A percentile compares a stretch with the other conserved stretches of the same genome.
Evolutionary conservation across 2,888 invertebrate species (phyloP).

Genomic region (Trypoxylon attenuatum): DNA sequence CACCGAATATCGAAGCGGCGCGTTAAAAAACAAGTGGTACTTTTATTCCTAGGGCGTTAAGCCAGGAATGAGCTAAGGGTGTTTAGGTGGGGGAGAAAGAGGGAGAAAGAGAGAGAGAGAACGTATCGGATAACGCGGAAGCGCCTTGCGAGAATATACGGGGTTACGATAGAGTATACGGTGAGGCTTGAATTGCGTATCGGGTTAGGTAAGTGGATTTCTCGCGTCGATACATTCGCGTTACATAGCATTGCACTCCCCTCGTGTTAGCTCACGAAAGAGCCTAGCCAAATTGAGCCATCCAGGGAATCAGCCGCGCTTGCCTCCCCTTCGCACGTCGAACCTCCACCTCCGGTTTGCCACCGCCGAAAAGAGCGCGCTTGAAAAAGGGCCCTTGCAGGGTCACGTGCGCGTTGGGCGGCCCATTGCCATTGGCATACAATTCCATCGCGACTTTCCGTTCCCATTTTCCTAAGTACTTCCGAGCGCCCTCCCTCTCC

Average conservation of each 20-base stretch:
- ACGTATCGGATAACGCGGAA: conserved; percentile 33
- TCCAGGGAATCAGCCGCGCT: conserved; percentile 38
- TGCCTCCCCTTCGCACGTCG: conserved; percentile 1
- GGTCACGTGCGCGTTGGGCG: conserved; percentile 13
- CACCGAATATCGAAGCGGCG: background rate
- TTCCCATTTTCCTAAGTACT: conserved; percentile 15
- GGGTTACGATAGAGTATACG: conserved; percentile 23
- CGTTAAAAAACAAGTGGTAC: background rate
- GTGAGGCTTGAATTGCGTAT: conserved; percentile 46
- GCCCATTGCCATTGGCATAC: background rate
- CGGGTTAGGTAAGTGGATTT: conserved; percentile 65
- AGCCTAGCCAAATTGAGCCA: conserved; percentile 65
- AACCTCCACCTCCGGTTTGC: too few relatives aligned
- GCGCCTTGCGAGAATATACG: conserved; percentile 27
- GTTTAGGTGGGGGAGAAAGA: background rate
- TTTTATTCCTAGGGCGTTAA: background rate
- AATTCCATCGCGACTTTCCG: conserved; percentile 8
- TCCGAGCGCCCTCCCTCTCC: too few relatives aligned
- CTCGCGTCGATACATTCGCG: conserved; percentile 67
- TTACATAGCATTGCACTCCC: conserved; percentile 69
- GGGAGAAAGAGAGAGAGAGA: too few relatives aligned
- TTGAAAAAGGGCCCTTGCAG: conserved; percentile 11
- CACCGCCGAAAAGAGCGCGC: background rate
- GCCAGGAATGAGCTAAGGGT: background rate
- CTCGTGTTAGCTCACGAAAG: conserved; percentile 64